Base-by-base conservation (phyloP, 2,888 invertebrate species). In the Drosophila paramelanica region DNA sequence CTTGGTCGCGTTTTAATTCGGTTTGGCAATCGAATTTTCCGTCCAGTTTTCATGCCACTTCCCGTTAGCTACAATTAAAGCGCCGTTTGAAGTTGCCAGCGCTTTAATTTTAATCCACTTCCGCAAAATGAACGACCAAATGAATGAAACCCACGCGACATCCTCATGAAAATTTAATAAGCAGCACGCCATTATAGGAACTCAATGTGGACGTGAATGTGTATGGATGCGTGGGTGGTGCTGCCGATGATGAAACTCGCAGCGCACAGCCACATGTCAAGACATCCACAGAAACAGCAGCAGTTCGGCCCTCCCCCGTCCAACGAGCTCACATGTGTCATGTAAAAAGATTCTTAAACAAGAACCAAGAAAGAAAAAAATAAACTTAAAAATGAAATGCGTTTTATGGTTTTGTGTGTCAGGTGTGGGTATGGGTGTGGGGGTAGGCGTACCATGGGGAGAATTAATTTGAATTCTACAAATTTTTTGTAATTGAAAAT, bases 331-430 rank as follows among this genome's bases (percentile, higher is more conserved):
- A 68, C 70, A 81, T 73, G 79, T 85, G 83, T 82, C 85, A 85
- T 85, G 85, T 85, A 82, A 85, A 81, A 78, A 81, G 80, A 84
- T 78, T 84, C 71, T 82, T 82, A 80, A 82, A 80, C 81, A 84
- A 82, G 81, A 64, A 55, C 64, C 60, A 71, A 60, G 45, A 25
- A 27, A 31, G 36, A 53, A 47, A 68, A 69, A 59, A 70, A 58
- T 57, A 51, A 77, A 72, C 78, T 83, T 78, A 73, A 84, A 85
- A 81, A 82, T 82, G 59, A 84, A 86, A 86, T 84, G 79, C 84
- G 86, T 81, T 85, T 75, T 80, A 74, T 78, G 71, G 77, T 81
- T 76, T 77, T 71, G 70, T 67, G 71, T 75, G 75, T 55, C 74
- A 74, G 74, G 58, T 72, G 59, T 66, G 38, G 23, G 70, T 66